A percentile compares a stretch with the other conserved stretches of the same genome.
These are phyloP conservation scores for Antheraea pernyi DNA, from an alignment of 1,140 invertebrate genomes.

Conservation along the genomic window DNA sequence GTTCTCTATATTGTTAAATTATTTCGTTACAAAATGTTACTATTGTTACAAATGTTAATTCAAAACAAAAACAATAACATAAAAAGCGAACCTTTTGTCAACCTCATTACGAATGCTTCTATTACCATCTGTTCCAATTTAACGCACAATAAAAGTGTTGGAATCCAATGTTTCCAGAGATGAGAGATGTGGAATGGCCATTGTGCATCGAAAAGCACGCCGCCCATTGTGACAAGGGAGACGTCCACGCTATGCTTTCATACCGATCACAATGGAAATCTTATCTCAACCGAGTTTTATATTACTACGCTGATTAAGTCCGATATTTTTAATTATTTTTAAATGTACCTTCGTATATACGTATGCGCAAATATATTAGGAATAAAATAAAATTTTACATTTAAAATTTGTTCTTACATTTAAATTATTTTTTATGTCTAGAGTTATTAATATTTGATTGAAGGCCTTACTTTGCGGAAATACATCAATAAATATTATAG, in stretches of 20 bases:
- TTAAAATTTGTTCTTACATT: too few species aligned
- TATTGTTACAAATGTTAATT: background rate
- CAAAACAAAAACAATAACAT: constrained; percentile 8
- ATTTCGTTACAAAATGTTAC: background rate
- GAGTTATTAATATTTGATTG: too few species aligned
- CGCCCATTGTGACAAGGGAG: constrained; percentile 39
- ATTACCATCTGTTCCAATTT: constrained; percentile 57
- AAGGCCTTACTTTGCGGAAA: too few species aligned
- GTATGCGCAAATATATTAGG: too few species aligned
- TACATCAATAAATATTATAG: too few species aligned
- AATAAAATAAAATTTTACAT: too few species aligned
- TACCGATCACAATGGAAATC: constrained; percentile 59
- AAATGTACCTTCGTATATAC: background rate
- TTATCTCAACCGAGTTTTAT: constrained; percentile 55
- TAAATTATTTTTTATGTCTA: too few species aligned
- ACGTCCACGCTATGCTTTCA: constrained; percentile 40
- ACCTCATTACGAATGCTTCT: constrained; percentile 33
- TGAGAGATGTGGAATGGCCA: constrained; percentile 54
- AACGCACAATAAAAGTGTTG: constrained; percentile 64
- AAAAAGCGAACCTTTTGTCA: constrained; percentile 22
- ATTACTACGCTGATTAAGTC: constrained; percentile 40
- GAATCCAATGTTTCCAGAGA: constrained; percentile 61
- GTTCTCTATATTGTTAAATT: too few species aligned
- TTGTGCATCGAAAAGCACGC: constrained; percentile 58
- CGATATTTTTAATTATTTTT: constrained; percentile 13